Base-by-base conservation (phyloP, 1,140 invertebrate species). In the Cylas formicarius region DNA sequence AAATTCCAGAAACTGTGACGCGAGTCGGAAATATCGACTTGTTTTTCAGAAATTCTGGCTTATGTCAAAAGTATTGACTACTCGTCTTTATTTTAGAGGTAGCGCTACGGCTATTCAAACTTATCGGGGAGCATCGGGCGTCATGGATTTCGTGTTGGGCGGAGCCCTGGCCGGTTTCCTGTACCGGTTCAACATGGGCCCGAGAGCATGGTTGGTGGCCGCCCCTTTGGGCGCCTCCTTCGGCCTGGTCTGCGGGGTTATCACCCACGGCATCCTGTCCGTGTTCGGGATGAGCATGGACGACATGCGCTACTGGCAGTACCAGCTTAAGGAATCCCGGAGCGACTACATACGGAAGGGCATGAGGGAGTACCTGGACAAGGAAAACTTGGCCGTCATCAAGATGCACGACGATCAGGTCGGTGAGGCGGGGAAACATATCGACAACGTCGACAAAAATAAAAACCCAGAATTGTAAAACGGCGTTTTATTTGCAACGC, bases 201-300 rank as follows among this genome's bases (percentile, higher is more conserved):
- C 77, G 1, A 73, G 74, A 44, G 82, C 74, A 5, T 73, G 74
- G 60, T 43, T 78, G 6, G 75, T 80, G 31, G 84, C 83, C n/a
- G 69, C 69, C 22, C 47, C 55, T 17, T 49, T 76, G 51, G 74
- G 73, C 74, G 66, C 42, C 3, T 9, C 16, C 20, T 26, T 26
- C 14, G 77, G 79, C 18, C 49, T 67, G 0, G 28, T 76, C 10
- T 70, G 66, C 37, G 78, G 78, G 10, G 40, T 9, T 3, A 2
- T 62, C 0, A 69, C 73, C 1, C 17, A 69, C 4, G 38, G 63
- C 2, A 3, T 78, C 2, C 58, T 80, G 41, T 68, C 66, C 35
- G 18, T 74, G 7, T 65, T 65, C 10, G 76, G 75, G 17, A 57
- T 56, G 5, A 61, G 70, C 1, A 71, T 79, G 58, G 68, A 76